These are phyloP conservation scores for Caenorhabditis becei DNA, from an alignment of 2,888 invertebrate genomes.

Conservation along the genomic window DNA sequence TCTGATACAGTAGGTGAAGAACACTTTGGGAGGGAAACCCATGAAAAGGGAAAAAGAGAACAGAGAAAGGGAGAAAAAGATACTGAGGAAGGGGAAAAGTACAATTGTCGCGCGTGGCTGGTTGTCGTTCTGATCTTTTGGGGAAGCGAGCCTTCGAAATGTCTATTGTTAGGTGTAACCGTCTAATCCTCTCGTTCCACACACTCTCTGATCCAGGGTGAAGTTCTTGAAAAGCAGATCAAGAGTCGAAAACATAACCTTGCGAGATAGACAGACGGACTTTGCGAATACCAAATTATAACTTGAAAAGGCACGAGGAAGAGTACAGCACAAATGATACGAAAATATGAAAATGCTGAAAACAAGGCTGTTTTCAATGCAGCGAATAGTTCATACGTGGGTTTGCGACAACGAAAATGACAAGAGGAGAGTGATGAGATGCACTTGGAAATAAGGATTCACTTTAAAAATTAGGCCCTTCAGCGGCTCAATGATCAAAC, in stretches of 20 bases:
- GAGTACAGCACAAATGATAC: conserved; percentile 16
- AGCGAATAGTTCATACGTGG: not conserved
- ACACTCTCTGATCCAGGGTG: not conserved
- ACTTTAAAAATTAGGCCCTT: conserved; percentile 14
- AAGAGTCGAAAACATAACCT: conserved; percentile 7
- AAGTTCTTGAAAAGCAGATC: not conserved
- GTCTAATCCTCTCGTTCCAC: conserved; percentile 4
- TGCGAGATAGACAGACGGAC: conserved; percentile 2
- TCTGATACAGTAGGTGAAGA: conserved; percentile 4
- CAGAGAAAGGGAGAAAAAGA: not conserved
- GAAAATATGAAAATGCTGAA: conserved; percentile 1
- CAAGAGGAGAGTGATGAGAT: not conserved
- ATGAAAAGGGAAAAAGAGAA: not conserved
- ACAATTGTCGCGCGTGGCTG: conserved; percentile 32
- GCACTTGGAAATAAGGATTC: not conserved
- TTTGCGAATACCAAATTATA: conserved; percentile 34
- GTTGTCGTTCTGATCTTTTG: conserved; percentile 46
- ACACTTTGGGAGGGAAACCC: not conserved
- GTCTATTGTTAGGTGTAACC: conserved; percentile 28
- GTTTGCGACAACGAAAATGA: not conserved
- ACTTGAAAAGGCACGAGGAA: conserved; percentile 20
- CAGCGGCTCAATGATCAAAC: conserved; percentile 28
- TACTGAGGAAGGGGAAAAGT: conserved; percentile 31
- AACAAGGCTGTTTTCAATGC: not conserved
- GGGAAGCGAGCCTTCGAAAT: not conserved